These are phyloP conservation scores for Carassius auratus DNA, from an alignment of 2,113 vertebrate species.

Conservation along the genomic window DNA sequence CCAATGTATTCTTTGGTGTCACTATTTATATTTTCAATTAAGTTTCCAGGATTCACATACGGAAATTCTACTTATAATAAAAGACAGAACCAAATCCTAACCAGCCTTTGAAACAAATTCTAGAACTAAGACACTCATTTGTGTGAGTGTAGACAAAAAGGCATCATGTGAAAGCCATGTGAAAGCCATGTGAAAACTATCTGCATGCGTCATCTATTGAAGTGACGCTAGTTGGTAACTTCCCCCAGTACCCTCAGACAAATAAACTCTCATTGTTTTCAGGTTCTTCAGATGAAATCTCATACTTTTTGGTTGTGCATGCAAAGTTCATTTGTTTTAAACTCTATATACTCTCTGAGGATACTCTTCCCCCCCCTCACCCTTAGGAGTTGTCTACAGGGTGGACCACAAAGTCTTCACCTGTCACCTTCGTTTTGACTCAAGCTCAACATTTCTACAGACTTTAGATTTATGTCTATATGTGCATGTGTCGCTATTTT, in stretches of 20 bases:
- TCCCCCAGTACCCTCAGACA: not conserved
- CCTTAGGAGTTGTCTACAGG: conserved; percentile 37
- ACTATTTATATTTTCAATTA: no score
- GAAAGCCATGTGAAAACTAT: conserved; percentile 4
- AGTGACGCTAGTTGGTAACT: not conserved
- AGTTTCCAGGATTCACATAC: no score
- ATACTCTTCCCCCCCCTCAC: not conserved
- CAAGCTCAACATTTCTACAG: conserved; percentile 8
- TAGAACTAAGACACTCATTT: not conserved
- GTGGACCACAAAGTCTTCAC: conserved; percentile 48
- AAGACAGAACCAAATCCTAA: not conserved
- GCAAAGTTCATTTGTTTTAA: not conserved
- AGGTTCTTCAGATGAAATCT: not conserved
- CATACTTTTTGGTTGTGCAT: not conserved
- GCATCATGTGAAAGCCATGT: not conserved
- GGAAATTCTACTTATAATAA: no score
- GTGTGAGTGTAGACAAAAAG: not conserved
- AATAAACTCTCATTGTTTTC: not conserved
- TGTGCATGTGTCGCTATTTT: conserved; percentile 5
- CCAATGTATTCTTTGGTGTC: no score
- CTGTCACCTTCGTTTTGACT: conserved; percentile 50
- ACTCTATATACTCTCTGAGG: not conserved
- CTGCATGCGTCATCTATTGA: not conserved
- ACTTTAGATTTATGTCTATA: conserved; percentile 26
- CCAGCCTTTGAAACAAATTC: not conserved